Percentiles rank a stretch among this genome's conserved stretches.
Conservation (phyloP, 2,888 invertebrate genomes). For the Dolichopus griseipennis region DNA sequence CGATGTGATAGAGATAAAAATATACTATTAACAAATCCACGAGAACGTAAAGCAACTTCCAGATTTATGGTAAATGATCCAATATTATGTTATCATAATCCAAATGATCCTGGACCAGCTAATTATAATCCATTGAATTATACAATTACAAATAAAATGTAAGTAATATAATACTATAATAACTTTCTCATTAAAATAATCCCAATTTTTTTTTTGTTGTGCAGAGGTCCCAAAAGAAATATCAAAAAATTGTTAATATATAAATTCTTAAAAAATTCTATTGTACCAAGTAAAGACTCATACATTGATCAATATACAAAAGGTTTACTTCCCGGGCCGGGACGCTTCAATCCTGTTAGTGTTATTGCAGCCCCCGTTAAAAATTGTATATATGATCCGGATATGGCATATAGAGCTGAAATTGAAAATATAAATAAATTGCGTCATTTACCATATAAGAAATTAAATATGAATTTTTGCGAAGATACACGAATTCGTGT, state of each 20-base stretch:
- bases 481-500: conserved; percentile 11
- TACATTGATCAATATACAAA: conserved; percentile 3
- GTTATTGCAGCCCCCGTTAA: conserved; percentile 15
- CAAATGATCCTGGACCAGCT: conserved; percentile 49
- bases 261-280: conserved; percentile 17
- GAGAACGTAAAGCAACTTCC: conserved; percentile 34
- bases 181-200: too few relatives aligned
- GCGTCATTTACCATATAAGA: conserved; percentile 8
- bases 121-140: conserved; percentile 33
- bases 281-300: conserved; percentile 14
- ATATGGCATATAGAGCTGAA: conserved; percentile 11
- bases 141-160: neutral
- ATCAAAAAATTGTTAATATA: conserved; percentile 9
- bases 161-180: neutral
- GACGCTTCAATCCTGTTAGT: conserved; percentile 22
- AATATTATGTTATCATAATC: conserved; percentile 45
- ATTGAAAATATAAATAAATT: neutral
- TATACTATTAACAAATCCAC: neutral
- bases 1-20: too few relatives aligned
- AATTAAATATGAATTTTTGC: conserved; percentile 13
- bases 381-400: conserved; percentile 14
- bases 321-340: conserved; percentile 24
- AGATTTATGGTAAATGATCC: conserved; percentile 47
- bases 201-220: neutral
- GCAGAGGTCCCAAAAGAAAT: neutral